These are phyloP conservation scores for Hypocryptadius cinnamomeus DNA, from an alignment of 2,113 vertebrate genomes.

Conservation along the genomic window DNA sequence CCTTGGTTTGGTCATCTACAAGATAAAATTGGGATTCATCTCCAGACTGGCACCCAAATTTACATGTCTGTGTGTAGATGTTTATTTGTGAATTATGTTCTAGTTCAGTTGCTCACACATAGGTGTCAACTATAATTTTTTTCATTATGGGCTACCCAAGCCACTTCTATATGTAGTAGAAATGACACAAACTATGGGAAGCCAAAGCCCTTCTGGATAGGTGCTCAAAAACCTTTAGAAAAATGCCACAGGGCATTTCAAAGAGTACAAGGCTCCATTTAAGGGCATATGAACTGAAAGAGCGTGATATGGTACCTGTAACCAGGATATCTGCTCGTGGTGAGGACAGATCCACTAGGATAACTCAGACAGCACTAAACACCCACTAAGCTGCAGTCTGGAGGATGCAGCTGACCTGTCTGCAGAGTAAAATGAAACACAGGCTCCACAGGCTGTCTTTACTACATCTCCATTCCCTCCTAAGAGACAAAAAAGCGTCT, in stretches of 20 bases:
- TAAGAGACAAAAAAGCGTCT: neutral
- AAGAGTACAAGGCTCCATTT: neutral
- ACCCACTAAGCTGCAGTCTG: neutral
- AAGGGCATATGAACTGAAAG: neutral
- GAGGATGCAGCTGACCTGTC: neutral
- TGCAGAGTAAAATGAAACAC: neutral
- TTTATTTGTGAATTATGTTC: neutral
- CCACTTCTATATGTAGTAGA: neutral
- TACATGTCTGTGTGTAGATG: neutral
- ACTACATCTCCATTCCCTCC: neutral
- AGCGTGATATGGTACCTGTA: neutral
- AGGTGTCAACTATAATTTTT: neutral
- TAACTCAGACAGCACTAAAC: neutral
- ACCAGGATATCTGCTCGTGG: neutral
- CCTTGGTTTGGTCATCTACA: neutral
- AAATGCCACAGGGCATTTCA: neutral
- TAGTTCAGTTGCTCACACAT: neutral
- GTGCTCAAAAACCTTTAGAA: neutral
- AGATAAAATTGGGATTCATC: neutral
- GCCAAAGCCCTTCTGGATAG: rapidly evolving
- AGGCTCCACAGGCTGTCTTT: neutral
- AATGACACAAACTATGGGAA: neutral
- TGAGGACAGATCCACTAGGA: neutral
- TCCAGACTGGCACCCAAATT: neutral
- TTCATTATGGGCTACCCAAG: neutral